Evolutionary conservation across 2,888 invertebrate species (phyloP).

Genomic region (Scotopteryx bipunctaria): DNA sequence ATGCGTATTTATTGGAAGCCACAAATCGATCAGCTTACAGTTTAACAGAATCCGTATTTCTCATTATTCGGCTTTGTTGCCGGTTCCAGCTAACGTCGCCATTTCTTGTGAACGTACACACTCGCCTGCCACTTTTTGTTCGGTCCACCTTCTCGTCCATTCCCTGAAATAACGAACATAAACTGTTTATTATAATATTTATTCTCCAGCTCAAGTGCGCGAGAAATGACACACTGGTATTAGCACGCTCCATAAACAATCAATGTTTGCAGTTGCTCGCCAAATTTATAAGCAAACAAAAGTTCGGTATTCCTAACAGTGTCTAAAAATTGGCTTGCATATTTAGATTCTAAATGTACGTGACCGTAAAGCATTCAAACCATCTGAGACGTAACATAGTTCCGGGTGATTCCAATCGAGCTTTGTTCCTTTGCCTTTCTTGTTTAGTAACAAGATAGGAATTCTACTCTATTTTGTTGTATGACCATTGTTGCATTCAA

Average conservation of each 20-base stretch:
- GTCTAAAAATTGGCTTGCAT: constrained; percentile 13
- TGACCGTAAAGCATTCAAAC: constrained; percentile 29
- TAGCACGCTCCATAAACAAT: constrained; percentile 30
- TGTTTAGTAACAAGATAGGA: constrained; percentile 19
- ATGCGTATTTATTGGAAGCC: constrained; percentile 33
- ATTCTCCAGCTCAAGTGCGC: constrained; percentile 21
- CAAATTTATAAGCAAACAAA: constrained; percentile 24
- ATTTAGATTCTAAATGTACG: constrained; percentile 25
- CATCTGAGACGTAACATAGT: constrained; percentile 16
- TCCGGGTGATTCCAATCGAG: constrained; percentile 25
- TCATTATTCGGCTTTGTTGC: constrained; percentile 50
- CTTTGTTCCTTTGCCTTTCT: constrained; percentile 29
- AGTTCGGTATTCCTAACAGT: constrained; percentile 19
- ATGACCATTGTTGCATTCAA: constrained; percentile 23
- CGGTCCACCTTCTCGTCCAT: constrained; percentile 37
- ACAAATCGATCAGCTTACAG: constrained; percentile 53
- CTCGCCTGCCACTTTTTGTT: constrained; percentile 39
- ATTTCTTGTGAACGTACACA: constrained; percentile 45
- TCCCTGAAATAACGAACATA: constrained; percentile 31
- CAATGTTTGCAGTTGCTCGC: constrained; percentile 22
- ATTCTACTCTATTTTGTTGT: constrained; percentile 19
- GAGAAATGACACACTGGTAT: constrained; percentile 27
- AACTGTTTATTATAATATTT: constrained; percentile 28
- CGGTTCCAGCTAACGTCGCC: constrained; percentile 43
- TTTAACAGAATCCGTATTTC: constrained; percentile 56